Base-by-base conservation (phyloP, 1,140 invertebrate species). In the Bombus balteatus region DNA sequence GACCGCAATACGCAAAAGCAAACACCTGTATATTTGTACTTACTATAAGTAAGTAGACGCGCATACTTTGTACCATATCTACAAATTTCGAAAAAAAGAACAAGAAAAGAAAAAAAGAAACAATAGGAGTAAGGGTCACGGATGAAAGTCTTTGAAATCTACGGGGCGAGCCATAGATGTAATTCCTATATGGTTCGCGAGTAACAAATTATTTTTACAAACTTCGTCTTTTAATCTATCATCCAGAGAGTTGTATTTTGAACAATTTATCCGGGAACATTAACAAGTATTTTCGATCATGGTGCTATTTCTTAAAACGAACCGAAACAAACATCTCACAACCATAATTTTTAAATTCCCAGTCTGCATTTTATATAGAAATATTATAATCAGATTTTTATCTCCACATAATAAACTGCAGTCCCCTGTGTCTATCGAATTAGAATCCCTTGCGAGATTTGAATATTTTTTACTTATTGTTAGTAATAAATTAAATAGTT, bases 141-240 rank as follows among this genome's bases (percentile, higher is more conserved):
- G 22, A 80, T 72, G 83, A 80, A 84, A 84, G 83, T 84, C 53
- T 37, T 78, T n/a, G 28, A 59, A 78, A 57, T 78, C 15, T 78
- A 78, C 34, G 74, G 43, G 32, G 57, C 53, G 39, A 59, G 37
- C 77, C 37, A n/a, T 71, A n/a, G 2, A 28, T 71, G 37, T 13
- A 53, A 32, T 81, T 39, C 41, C 47, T 32, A 32, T n/a, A 47
- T 41, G 62, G 28, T 78, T 65, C 59, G 65, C 62, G 41, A n/a
- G 34, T 53, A 28, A 83, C 39, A 85, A 80, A 85, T 85, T 84
- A 84, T 84, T 85, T 85, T 85, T 85, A 65, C 80, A 73, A 66
- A 79, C 34, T 28, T 18, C 12, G 53, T 34, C 71, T 80, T 80
- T 79, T 80, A 85, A 80, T 70, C 59, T 41, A 70, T 68, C 83